Evolutionary conservation across 2,888 invertebrate species (phyloP).

Genomic region (Drosophila greeni): DNA sequence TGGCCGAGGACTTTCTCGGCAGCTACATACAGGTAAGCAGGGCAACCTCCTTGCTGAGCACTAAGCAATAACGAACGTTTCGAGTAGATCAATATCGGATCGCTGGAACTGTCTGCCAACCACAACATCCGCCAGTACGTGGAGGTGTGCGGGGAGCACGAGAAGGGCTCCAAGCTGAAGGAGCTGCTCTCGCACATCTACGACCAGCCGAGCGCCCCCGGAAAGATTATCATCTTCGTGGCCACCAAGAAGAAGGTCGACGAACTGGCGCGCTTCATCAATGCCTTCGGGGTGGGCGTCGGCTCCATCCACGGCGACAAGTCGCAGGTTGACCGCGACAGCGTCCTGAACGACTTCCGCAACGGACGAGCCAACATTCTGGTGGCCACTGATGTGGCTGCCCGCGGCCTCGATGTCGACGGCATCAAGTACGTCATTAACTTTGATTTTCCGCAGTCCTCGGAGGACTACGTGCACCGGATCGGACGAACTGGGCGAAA

Average conservation of each 20-base stretch:
- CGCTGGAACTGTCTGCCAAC: slow-evolving; percentile 89
- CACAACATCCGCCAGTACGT: slow-evolving; percentile 92
- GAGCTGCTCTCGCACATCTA: slow-evolving; percentile 79
- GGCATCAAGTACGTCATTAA: slow-evolving; percentile 97
- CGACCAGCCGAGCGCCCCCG: slow-evolving; percentile 88
- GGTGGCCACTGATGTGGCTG: slow-evolving; percentile 98
- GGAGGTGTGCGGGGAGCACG: slow-evolving; percentile 87
- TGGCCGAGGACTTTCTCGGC: slow-evolving; percentile 94
- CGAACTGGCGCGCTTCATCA: slow-evolving; percentile 88
- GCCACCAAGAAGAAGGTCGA: slow-evolving; percentile 97
- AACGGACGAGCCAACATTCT: slow-evolving; percentile 91
- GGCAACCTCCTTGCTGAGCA: no score
- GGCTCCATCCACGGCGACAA: slow-evolving; percentile 97
- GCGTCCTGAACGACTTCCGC: slow-evolving; percentile 92
- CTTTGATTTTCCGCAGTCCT: slow-evolving; percentile 95
- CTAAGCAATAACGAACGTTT: background rate
- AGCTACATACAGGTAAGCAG: slow-evolving; percentile 83
- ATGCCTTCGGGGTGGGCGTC: slow-evolving; percentile 89
- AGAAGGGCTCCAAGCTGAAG: slow-evolving; percentile 82
- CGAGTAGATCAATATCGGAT: slow-evolving; percentile 89
- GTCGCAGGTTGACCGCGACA: slow-evolving; percentile 94
- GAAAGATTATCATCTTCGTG: slow-evolving; percentile 96
- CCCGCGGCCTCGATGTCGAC: slow-evolving; percentile 95
- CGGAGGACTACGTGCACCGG: slow-evolving; percentile 96
- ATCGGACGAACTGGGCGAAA: slow-evolving; percentile 95